Conservation (phyloP, 2,888 invertebrate genomes). For the Lycaena phlaeas region DNA sequence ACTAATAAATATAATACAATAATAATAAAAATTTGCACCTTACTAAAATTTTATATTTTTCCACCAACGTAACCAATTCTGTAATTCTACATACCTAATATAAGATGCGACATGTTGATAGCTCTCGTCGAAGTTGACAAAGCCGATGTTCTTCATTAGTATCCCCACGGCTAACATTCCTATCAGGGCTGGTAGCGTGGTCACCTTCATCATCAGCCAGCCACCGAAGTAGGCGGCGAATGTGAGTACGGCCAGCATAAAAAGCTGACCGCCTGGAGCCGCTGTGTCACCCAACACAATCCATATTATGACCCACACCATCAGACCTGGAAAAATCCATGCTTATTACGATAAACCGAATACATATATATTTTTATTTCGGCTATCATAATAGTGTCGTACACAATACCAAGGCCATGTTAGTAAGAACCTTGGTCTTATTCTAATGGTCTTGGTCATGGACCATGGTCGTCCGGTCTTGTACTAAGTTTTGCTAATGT, state of each 20-base stretch:
- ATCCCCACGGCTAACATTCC: conserved; percentile 91
- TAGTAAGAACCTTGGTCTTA: too few species aligned
- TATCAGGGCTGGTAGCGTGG: conserved; percentile 87
- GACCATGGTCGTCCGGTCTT: too few species aligned
- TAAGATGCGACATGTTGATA: conserved; percentile 79
- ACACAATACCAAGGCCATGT: too few species aligned
- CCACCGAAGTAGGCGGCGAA: conserved; percentile 88
- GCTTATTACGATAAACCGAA: too few species aligned
- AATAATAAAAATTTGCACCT: too few species aligned
- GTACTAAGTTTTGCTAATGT: too few species aligned
- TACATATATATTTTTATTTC: too few species aligned
- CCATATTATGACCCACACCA: conserved; percentile 85
- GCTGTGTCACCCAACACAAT: conserved; percentile 83
- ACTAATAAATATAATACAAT: too few species aligned
- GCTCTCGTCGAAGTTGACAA: conserved; percentile 79
- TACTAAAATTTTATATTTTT: too few species aligned
- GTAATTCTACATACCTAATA: conserved; percentile 76
- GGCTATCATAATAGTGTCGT: too few species aligned
- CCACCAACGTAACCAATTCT: too few species aligned
- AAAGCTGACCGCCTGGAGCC: conserved; percentile 88
- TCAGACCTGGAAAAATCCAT: conserved; percentile 54
- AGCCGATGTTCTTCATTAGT: conserved; percentile 78
- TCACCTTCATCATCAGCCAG: conserved; percentile 81
- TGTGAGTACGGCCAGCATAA: conserved; percentile 81
- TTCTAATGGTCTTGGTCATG: too few species aligned